Conservation (phyloP, 2,113 vertebrate species). For the Mungos mungo region DNA sequence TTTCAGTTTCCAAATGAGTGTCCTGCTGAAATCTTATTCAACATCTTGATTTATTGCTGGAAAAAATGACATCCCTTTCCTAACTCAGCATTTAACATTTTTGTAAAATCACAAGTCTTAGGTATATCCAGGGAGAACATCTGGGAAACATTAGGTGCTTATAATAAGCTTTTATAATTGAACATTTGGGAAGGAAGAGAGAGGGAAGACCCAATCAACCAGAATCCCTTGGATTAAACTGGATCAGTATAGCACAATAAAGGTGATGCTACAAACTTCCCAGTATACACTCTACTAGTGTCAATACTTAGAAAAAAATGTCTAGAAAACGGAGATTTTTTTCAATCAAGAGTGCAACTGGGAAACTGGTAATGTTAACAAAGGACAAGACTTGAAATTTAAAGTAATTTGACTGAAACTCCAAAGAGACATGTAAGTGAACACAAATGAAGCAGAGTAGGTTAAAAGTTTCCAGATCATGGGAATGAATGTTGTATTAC, state of each 20-base stretch:
- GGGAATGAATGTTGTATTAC: neutral
- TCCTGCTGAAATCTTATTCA: neutral
- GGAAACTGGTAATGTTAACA: neutral
- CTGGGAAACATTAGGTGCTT: neutral
- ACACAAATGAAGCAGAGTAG: neutral
- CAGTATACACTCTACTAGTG: neutral
- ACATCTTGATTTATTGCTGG: neutral
- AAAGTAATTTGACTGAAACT: neutral
- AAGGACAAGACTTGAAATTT: neutral
- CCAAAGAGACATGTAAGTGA: neutral
- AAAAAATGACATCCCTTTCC: neutral
- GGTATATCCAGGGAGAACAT: conserved; percentile 24
- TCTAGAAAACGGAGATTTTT: neutral
- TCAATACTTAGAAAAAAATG: neutral
- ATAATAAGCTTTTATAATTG: neutral
- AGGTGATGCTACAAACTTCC: neutral
- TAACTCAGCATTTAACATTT: neutral
- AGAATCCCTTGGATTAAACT: neutral
- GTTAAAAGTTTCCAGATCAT: neutral
- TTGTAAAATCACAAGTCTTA: neutral
- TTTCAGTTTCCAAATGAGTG: conserved; percentile 5
- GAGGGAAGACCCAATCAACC: neutral
- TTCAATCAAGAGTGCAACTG: neutral
- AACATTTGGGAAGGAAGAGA: neutral
- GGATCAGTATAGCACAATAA: neutral